Evolutionary conservation across 2,888 invertebrate species (phyloP).

Genomic region (Chloroclystis v-ata): DNA sequence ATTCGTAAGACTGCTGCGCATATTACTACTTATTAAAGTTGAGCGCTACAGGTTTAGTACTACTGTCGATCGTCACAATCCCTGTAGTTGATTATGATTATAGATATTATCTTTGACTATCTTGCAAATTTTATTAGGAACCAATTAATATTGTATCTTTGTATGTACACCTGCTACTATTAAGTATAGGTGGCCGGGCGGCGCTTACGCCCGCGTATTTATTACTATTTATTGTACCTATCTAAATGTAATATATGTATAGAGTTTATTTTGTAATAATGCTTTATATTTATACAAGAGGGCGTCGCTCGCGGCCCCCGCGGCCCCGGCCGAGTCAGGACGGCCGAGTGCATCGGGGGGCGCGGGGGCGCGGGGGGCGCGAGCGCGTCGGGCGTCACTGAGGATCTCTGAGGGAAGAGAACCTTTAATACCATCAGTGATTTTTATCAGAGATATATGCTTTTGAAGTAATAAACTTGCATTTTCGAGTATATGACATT

Average conservation of each 20-base stretch:
- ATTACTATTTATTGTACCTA: conserved; percentile 31
- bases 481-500: conserved; percentile 46
- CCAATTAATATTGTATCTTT: not conserved
- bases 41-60: no score
- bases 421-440: conserved; percentile 42
- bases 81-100: not conserved
- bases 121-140: not conserved
- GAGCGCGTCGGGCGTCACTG: not conserved
- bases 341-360: not conserved
- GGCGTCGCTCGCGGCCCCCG: not conserved
- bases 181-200: not conserved
- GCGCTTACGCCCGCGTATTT: not conserved
- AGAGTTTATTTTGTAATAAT: conserved; percentile 56
- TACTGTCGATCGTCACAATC: not conserved
- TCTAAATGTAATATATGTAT: conserved; percentile 42
- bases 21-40: no score
- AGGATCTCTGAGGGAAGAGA: conserved; percentile 29
- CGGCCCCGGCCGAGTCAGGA: not conserved
- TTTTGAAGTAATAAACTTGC: conserved; percentile 69
- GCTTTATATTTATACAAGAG: conserved; percentile 24
- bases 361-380: not conserved
- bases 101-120: not conserved
- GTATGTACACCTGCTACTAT: not conserved
- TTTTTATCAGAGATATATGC: conserved; percentile 57
- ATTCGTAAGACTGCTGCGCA: no score